Percentiles rank a stretch among this genome's conserved stretches.
phyloP scores from a whole-genome alignment of 2,113 vertebrate genomes.

The Anas platyrhynchos region DNA sequence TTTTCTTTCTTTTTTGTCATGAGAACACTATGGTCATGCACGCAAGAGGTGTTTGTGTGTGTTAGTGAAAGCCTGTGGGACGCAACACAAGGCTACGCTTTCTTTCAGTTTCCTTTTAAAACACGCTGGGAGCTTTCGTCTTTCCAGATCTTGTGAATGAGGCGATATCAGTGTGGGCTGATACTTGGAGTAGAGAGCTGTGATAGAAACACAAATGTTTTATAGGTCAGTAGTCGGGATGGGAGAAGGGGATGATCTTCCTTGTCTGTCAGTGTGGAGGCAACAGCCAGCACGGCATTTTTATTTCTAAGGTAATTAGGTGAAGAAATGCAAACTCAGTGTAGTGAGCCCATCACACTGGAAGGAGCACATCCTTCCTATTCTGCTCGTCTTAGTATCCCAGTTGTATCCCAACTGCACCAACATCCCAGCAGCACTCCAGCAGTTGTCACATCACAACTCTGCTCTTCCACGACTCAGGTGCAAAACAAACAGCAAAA shows the following conservation, averaged over 20 bases:
- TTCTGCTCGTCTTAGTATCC: background rate
- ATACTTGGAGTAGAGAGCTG: background rate
- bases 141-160: background rate
- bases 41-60: background rate
- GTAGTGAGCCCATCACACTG: background rate
- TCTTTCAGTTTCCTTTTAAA: background rate
- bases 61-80: background rate
- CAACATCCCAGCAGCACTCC: background rate
- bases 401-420: background rate
- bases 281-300: background rate
- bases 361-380: background rate
- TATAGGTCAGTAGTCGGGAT: background rate
- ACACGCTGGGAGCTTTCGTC: background rate
- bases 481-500: background rate
- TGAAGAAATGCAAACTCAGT: background rate
- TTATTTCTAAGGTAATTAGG: background rate
- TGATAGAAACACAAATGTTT: background rate
- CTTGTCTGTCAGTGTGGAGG: background rate
- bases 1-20: background rate
- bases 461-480: fast-evolving
- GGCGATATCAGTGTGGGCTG: background rate
- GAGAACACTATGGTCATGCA: background rate
- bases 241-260: background rate
- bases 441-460: background rate
- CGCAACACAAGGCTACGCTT: background rate